These are phyloP conservation scores for Gryon sp. DNA, from an alignment of 1,140 invertebrate species.

Conservation along the genomic window DNA sequence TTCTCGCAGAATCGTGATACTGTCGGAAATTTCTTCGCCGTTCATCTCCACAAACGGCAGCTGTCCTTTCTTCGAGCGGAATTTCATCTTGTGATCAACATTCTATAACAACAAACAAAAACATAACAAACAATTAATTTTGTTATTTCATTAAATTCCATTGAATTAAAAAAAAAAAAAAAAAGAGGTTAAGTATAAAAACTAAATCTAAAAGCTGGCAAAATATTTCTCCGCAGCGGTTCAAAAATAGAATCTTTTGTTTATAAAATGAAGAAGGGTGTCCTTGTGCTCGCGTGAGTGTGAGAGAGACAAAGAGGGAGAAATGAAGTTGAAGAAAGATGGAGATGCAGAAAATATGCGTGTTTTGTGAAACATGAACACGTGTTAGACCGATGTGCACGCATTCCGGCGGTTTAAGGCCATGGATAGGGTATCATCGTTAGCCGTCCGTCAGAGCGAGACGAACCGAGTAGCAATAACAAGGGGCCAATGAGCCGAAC, in stretches of 20 bases:
- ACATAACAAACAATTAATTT: constrained; percentile 5
- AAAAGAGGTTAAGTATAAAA: too few species aligned
- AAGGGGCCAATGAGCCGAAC: constrained; percentile 9
- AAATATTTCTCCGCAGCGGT: constrained; percentile 34
- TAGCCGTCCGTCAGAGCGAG: not conserved
- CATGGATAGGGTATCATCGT: constrained; percentile 33
- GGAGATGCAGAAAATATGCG: constrained; percentile 12
- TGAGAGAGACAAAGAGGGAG: not conserved
- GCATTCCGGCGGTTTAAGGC: constrained; percentile 53
- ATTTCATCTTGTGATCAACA: constrained; percentile 95
- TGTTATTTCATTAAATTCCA: not conserved
- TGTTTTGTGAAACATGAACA: constrained; percentile 41
- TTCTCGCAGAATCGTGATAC: constrained; percentile 92
- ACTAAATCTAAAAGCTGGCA: too few species aligned
- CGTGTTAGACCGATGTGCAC: constrained; percentile 45
- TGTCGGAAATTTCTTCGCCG: constrained; percentile 95
- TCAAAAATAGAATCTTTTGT: constrained; percentile 56
- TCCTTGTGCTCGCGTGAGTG: constrained; percentile 44
- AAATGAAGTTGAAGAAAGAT: too few species aligned
- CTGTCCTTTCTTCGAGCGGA: constrained; percentile 95
- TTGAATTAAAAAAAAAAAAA: constrained; percentile 1
- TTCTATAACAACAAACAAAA: constrained; percentile 84
- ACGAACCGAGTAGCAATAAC: not conserved
- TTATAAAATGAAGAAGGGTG: constrained; percentile 44
- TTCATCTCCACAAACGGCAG: constrained; percentile 96